phyloP scores from a whole-genome alignment of 2,888 invertebrate genomes.

The Ferrisia virgata region DNA sequence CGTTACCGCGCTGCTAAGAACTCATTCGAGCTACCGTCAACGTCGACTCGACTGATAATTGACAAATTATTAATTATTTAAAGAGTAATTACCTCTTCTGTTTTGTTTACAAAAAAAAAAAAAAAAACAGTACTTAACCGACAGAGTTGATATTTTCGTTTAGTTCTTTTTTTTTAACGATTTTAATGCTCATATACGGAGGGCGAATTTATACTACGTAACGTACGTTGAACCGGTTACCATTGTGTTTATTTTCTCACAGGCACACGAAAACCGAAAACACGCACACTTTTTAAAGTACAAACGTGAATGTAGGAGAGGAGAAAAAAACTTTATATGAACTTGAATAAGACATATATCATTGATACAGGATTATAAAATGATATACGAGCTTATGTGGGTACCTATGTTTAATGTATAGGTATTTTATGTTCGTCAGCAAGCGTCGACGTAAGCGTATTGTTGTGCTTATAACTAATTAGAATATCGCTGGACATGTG shows the following conservation, averaged over 20 bases:
- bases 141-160: neutral
- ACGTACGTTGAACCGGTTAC: neutral
- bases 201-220: neutral
- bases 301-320: too few relatives aligned
- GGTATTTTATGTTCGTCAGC: too few relatives aligned
- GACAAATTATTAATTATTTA: neutral
- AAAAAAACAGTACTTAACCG: neutral
- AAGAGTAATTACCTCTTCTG: neutral
- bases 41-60: too few relatives aligned
- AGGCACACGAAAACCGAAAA: neutral
- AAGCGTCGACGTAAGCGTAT: too few relatives aligned
- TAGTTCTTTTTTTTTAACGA: neutral
- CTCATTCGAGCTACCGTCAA: too few relatives aligned
- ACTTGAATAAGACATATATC: too few relatives aligned
- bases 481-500: constrained; percentile 10
- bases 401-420: neutral
- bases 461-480: too few relatives aligned
- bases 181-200: neutral
- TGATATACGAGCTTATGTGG: neutral
- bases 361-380: too few relatives aligned
- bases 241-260: constrained; percentile 3
- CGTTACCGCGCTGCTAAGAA: too few relatives aligned
- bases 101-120: neutral
- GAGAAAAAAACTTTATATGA: too few relatives aligned
- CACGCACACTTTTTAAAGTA: too few relatives aligned